Evolutionary conservation across 1,140 invertebrate species (phyloP).

Genomic region (Pseudomyrmex flavicornis): DNA sequence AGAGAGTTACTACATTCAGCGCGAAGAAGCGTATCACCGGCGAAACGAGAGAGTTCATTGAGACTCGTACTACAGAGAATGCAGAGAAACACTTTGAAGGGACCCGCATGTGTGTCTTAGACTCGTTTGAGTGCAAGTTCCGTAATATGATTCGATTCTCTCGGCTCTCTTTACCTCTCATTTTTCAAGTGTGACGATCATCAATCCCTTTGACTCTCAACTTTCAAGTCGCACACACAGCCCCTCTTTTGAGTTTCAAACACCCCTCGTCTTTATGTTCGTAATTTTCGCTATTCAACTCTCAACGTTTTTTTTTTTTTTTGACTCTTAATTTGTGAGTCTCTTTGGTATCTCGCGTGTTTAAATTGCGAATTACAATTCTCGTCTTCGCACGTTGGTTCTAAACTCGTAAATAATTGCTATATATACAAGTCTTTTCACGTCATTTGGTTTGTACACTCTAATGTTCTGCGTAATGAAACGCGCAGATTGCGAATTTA

Average conservation of each 20-base stretch:
- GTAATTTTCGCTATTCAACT: background rate
- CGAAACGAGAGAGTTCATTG: conserved; percentile 65
- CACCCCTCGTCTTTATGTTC: background rate
- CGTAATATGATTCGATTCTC: background rate
- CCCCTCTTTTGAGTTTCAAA: background rate
- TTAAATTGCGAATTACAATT: no score
- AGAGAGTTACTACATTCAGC: conserved; percentile 23
- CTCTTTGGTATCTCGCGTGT: no score
- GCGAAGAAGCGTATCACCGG: conserved; percentile 33
- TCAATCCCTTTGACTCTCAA: background rate
- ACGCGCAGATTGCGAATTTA: no score
- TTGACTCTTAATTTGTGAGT: background rate
- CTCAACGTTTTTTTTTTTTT: background rate
- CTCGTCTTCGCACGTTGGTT: no score
- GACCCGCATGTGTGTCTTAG: conserved; percentile 59
- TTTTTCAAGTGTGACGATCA: background rate
- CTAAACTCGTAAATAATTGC: no score
- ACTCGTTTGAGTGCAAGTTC: conserved; percentile 23
- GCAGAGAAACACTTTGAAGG: conserved; percentile 31
- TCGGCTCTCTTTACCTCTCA: background rate
- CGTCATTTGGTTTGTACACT: no score
- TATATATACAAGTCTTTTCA: no score
- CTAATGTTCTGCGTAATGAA: no score
- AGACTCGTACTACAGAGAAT: conserved; percentile 62
- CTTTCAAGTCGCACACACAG: background rate